Evolutionary conservation across 2,113 vertebrate species (phyloP).

Genomic region (Etheostoma spectabile): DNA sequence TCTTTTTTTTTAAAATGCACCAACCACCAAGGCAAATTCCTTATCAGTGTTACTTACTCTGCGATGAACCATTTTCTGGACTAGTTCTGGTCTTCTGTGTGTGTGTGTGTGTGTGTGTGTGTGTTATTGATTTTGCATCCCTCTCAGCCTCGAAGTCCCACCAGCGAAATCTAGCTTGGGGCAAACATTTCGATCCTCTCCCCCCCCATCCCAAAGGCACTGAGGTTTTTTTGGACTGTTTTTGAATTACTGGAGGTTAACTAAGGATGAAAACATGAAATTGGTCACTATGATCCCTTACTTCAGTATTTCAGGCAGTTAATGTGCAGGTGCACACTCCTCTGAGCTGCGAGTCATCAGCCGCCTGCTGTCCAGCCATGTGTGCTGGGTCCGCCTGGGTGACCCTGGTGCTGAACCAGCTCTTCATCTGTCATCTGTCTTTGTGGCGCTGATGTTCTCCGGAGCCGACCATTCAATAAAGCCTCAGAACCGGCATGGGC

Average conservation of each 20-base stretch:
- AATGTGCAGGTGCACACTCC: neutral
- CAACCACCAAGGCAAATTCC: no score
- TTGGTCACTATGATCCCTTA: neutral
- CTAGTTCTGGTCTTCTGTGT: neutral
- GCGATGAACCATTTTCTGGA: no score
- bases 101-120: conserved; percentile 8
- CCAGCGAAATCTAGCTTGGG: conserved; percentile 52
- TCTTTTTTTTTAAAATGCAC: no score
- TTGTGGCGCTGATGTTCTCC: conserved; percentile 17
- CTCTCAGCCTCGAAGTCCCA: conserved; percentile 67
- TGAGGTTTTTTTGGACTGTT: conserved; percentile 22
- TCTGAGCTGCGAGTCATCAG: conserved; percentile 11
- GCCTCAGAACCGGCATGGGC: neutral
- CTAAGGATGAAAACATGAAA: neutral
- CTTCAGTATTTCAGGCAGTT: neutral
- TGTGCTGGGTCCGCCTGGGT: conserved; percentile 3
- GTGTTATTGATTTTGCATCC: conserved; percentile 69
- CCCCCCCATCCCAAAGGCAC: no score
- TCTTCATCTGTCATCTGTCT: conserved; percentile 30
- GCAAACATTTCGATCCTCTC: no score
- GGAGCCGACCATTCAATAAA: neutral
- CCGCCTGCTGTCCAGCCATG: neutral
- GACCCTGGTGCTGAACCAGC: conserved; percentile 24
- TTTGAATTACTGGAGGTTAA: conserved; percentile 20
- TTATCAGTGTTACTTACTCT: no score